Percentiles rank a stretch among this genome's conserved stretches.
phyloP scores from a whole-genome alignment of 2,797 vertebrate genomes.

The Eidolon dupreanum region DNA sequence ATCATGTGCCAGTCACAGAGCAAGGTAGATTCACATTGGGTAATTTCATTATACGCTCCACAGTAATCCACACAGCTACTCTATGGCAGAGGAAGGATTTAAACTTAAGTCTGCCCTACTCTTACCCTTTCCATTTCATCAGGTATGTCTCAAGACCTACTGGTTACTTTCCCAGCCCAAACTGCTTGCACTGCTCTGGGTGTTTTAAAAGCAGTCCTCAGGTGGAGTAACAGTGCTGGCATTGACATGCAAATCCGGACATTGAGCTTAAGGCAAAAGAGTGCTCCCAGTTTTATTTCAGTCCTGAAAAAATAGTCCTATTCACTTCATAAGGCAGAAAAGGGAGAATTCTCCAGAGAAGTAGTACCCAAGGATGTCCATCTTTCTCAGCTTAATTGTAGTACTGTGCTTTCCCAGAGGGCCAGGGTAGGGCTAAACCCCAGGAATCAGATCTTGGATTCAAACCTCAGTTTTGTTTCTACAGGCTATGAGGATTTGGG shows the following conservation, averaged over 20 bases:
- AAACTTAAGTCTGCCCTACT: neutral
- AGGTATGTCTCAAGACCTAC: neutral
- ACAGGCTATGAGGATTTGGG: neutral
- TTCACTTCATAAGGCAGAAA: neutral
- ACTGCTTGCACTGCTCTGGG: neutral
- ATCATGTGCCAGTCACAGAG: constrained; percentile 24
- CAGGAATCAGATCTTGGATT: neutral
- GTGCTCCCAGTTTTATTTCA: constrained; percentile 22
- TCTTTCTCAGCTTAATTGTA: neutral
- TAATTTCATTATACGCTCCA: constrained; percentile 18
- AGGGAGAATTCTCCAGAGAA: constrained; percentile 29
- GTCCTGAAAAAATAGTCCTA: neutral
- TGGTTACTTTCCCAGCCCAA: neutral
- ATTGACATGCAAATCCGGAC: constrained; percentile 40
- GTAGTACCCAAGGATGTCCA: neutral
- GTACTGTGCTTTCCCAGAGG: neutral
- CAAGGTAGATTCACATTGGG: neutral
- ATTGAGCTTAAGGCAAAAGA: constrained; percentile 37
- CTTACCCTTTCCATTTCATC: neutral
- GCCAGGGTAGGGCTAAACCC: neutral
- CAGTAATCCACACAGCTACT: neutral
- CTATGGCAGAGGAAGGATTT: neutral
- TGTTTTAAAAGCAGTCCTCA: constrained; percentile 29
- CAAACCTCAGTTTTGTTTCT: neutral
- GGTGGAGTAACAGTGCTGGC: constrained; percentile 14